Conservation (phyloP, 1,140 invertebrate genomes). For the Maniola jurtina region DNA sequence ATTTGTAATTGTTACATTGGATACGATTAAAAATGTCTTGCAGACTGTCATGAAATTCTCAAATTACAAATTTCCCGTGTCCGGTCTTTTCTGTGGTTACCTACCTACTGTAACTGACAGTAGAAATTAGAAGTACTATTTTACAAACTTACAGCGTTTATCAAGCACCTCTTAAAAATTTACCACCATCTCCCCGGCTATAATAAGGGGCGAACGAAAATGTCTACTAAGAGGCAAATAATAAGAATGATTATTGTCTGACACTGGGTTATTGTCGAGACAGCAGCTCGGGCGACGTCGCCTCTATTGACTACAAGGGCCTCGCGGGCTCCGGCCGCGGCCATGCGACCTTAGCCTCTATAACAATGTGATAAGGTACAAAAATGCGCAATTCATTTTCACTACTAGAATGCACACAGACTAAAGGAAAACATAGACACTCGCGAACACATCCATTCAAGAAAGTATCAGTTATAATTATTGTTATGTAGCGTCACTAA, state of each 20-base stretch:
- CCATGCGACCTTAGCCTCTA: slow-evolving; percentile 38
- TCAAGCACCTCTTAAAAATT: not conserved
- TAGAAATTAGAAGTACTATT: too few relatives aligned
- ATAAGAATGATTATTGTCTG: slow-evolving; percentile 77
- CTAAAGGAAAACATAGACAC: not conserved
- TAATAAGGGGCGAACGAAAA: slow-evolving; percentile 64
- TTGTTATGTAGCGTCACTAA: too few relatives aligned
- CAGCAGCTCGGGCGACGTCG: slow-evolving; percentile 70
- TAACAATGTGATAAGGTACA: slow-evolving; percentile 41
- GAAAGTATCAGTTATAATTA: not conserved
- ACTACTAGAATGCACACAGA: slow-evolving; percentile 17
- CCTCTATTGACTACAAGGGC: slow-evolving; percentile 64
- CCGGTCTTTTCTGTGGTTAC: too few relatives aligned
- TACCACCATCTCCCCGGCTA: slow-evolving; percentile 13
- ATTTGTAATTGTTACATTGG: too few relatives aligned
- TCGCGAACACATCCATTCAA: not conserved
- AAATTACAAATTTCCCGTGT: too few relatives aligned
- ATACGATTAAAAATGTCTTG: too few relatives aligned
- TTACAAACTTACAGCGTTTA: not conserved
- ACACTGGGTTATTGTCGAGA: slow-evolving; percentile 78
- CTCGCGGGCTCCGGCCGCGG: slow-evolving; percentile 31
- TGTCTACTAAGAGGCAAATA: slow-evolving; percentile 64
- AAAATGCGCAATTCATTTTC: slow-evolving; percentile 24
- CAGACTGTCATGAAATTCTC: too few relatives aligned
- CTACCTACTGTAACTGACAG: too few relatives aligned